Evolutionary conservation across 2,113 vertebrate species (phyloP), one percentile per base, ranked within the genome.

Genomic region (Periophthalmodon schlosseri): DNA sequence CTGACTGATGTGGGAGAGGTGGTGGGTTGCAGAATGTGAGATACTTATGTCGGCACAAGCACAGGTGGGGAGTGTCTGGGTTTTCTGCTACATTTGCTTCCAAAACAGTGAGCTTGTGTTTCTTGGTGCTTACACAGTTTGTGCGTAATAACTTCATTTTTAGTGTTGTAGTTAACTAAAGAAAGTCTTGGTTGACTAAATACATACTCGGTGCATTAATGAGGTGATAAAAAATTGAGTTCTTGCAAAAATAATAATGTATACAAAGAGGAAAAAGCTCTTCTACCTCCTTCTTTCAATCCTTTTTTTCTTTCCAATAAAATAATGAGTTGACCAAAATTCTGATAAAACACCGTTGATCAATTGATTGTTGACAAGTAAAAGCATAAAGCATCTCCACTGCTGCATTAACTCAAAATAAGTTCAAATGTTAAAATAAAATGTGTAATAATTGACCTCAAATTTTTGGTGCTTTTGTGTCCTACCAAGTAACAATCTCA

Each of bases 11-110:
- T 46, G 44, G 44, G 44, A 49, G 66, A 49, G 39, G 6, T 21
- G 14, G 46, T 46, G 66, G 44, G 66, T 49, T 65, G 18, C 63
- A n/a, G 63, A 65, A 39, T 65, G 63, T 28, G 28, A 28, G 28
- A 28, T 28, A 65, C 63, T 65, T 65, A 65, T 65, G 63, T 44
- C 63, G 10, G 33, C 18, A 63, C 24, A 28, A 28, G 2, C 58
- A 61, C 24, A 65, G 34, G 63, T 64, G 34, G 63, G 33, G 33
- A 39, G 34, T 36, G 33, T 65, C 18, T 39, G 34, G 3, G 20
- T 13, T n/a, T 39, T 65, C 34, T 39, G 11, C 2, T 39, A 65
- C 63, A 65, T 65, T 65, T 65, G 18, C 34, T 65, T 36, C 10
- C 16, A 65, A 39, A 36, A 65, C 10, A 65, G 21, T 63, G 15